Conservation (phyloP, 2,797 vertebrate species). For the Distichodus sexfasciatus region DNA sequence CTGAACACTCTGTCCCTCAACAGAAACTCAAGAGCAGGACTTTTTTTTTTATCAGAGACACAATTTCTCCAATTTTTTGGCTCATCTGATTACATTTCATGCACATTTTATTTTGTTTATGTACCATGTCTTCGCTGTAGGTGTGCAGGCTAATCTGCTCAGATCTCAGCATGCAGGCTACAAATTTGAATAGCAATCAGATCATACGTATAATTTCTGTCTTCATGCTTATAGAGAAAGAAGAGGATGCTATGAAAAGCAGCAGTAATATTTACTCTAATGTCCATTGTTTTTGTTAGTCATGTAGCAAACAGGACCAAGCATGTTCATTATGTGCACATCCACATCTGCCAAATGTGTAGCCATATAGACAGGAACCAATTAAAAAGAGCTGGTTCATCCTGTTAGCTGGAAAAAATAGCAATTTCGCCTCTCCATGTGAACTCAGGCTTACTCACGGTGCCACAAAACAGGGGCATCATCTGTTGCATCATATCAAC, state of each 20-base stretch:
- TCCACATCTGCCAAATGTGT: not conserved
- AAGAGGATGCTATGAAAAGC: conserved; percentile 54
- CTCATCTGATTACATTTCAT: conserved; percentile 19
- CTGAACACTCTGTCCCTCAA: not conserved
- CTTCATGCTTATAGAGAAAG: conserved; percentile 21
- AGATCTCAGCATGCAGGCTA: conserved; percentile 23
- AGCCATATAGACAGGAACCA: no score
- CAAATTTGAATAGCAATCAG: conserved; percentile 25
- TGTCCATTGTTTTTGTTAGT: no score
- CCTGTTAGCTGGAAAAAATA: no score
- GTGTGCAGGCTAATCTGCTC: conserved; percentile 22
- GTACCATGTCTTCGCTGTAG: conserved; percentile 11
- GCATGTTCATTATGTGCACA: not conserved
- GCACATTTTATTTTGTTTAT: conserved; percentile 31
- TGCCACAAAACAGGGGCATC: not conserved
- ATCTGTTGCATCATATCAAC: not conserved
- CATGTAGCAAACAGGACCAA: no score
- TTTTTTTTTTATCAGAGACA: conserved; percentile 1
- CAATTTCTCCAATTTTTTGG: not conserved
- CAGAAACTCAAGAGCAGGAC: not conserved
- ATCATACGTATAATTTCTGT: conserved; percentile 13
- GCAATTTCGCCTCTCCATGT: no score
- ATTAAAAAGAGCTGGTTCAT: no score
- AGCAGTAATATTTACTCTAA: not conserved
- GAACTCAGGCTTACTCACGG: no score